Percentiles rank a stretch among this genome's conserved stretches.
Conservation (phyloP, 2,888 invertebrate genomes). For the Trimorus sp. region DNA sequence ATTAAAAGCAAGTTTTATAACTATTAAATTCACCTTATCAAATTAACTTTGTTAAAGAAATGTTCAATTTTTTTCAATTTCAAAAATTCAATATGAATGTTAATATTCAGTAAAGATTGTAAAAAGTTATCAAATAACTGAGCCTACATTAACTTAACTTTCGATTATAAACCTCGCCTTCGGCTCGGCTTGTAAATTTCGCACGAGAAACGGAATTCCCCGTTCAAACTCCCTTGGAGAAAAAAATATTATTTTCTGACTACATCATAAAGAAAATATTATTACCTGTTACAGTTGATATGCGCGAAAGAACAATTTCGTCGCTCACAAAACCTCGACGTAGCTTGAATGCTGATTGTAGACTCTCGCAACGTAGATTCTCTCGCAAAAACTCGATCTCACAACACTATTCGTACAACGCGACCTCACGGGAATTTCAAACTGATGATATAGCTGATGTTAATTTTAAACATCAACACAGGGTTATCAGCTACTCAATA, state of each 20-base stretch:
- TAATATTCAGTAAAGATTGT: background rate
- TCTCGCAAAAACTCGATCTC: constrained; percentile 17
- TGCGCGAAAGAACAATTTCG: constrained; percentile 14
- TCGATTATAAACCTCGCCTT: too few relatives aligned
- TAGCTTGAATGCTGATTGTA: constrained; percentile 19
- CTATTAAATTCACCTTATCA: constrained; percentile 2
- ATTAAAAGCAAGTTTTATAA: background rate
- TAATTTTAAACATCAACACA: constrained; percentile 18
- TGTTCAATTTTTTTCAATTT: background rate
- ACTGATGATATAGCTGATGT: constrained; percentile 15
- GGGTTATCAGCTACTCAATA: constrained; percentile 19
- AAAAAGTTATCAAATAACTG: background rate
- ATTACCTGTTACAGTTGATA: background rate
- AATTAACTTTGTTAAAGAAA: constrained; percentile 1
- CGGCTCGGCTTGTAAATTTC: too few relatives aligned
- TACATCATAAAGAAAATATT: constrained; percentile 2
- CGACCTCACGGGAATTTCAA: constrained; percentile 17
- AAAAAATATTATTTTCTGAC: background rate
- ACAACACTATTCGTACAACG: constrained; percentile 11
- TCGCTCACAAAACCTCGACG: constrained; percentile 15
- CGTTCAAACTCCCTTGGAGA: too few relatives aligned
- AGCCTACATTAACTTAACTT: background rate
- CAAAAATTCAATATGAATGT: constrained; percentile 4
- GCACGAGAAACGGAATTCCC: too few relatives aligned
- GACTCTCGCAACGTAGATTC: constrained; percentile 21